Evolutionary conservation across 2,113 vertebrate species (phyloP).

Genomic region (Megaceryle maxima): DNA sequence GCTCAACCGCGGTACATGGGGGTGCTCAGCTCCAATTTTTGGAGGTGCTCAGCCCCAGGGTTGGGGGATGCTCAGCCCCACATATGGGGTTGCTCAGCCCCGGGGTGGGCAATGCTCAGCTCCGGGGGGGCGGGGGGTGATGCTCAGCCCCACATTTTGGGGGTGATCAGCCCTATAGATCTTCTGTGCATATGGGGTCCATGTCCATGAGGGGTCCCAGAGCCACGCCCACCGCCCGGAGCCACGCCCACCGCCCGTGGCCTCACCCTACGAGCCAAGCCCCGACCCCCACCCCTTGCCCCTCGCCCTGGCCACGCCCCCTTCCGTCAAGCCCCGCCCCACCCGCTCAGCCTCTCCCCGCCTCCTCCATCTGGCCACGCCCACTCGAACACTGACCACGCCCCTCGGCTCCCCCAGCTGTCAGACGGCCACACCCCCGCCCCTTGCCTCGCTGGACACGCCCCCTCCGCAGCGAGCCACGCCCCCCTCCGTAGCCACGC

Average conservation of each 20-base stretch:
- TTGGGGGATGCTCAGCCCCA: not conserved
- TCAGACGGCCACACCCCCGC: no score
- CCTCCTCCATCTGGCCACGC: no score
- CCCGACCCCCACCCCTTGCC: no score
- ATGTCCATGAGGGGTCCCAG: fast-evolving
- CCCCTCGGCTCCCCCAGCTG: no score
- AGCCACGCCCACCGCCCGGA: not conserved
- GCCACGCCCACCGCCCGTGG: not conserved
- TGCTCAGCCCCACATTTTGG: not conserved
- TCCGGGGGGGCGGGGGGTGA: not conserved
- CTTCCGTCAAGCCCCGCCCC: no score
- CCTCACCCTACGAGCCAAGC: not conserved
- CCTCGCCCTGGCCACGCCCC: not conserved
- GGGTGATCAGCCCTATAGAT: not conserved
- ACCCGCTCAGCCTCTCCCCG: not conserved
- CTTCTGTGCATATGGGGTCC: not conserved
- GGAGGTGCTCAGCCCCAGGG: not conserved
- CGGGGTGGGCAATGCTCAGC: not conserved
- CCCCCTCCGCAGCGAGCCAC: no score
- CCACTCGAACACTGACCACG: no score
- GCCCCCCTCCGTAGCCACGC: no score
- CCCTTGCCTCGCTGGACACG: no score
- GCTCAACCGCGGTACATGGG: fast-evolving
- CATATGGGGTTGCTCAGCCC: no score
- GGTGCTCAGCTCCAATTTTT: fast-evolving